A percentile compares a stretch with the other conserved stretches of the same genome.
Evolutionary conservation across 2,888 invertebrate species (phyloP).

Genomic region (Trachelus stipa): DNA sequence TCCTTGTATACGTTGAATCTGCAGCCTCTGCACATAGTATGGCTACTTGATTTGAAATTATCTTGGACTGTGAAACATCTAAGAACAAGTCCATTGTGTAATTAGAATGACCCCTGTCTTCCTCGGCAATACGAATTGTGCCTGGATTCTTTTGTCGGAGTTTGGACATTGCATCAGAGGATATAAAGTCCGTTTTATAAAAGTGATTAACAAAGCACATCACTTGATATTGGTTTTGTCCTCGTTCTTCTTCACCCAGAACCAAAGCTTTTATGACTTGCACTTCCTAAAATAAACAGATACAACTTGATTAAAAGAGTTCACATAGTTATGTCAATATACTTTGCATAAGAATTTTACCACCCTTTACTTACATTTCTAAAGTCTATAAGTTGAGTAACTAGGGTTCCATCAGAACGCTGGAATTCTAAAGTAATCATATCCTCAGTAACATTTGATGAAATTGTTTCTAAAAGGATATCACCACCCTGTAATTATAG

Average conservation of each 20-base stretch:
- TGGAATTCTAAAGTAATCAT: conserved; percentile 90
- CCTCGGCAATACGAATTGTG: conserved; percentile 89
- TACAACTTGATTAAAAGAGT: conserved; percentile 12
- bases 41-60: conserved; percentile 81
- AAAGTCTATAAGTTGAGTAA: conserved; percentile 94
- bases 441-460: conserved; percentile 91
- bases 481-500: conserved; percentile 83
- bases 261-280: conserved; percentile 91
- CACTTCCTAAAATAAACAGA: conserved; percentile 78
- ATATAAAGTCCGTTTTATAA: conserved; percentile 92
- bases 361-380: conserved; percentile 80
- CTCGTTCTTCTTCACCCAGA: conserved; percentile 92
- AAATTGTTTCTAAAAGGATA: conserved; percentile 91
- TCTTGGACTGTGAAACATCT: conserved; percentile 74
- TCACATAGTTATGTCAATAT: neutral
- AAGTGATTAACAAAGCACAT: conserved; percentile 93
- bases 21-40: conserved; percentile 83
- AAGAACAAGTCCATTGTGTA: conserved; percentile 88
- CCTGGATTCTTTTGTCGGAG: conserved; percentile 90
- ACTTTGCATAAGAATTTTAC: neutral
- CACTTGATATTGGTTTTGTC: conserved; percentile 88
- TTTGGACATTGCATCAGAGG: conserved; percentile 97
- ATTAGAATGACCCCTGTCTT: conserved; percentile 86
- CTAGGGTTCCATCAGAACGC: conserved; percentile 89
- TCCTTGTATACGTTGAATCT: conserved; percentile 81